Conservation (phyloP, 1,140 invertebrate genomes). For the Lepidurus packardi region DNA sequence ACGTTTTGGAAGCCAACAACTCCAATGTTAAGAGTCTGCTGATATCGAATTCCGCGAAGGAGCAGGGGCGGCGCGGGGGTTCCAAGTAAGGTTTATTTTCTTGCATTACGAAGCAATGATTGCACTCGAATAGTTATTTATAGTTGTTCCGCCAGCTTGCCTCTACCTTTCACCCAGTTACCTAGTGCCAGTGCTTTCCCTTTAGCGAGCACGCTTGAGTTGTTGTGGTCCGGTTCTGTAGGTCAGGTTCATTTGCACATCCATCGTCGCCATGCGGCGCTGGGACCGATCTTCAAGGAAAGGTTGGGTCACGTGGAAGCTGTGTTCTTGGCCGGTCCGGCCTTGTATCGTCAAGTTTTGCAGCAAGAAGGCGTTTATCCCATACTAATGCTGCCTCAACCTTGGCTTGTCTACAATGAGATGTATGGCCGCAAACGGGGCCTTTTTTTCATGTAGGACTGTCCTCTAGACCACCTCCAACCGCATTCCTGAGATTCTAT, state of each 20-base stretch:
- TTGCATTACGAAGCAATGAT: not conserved
- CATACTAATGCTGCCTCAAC: constrained; percentile 68
- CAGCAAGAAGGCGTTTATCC: constrained; percentile 69
- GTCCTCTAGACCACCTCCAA: not conserved
- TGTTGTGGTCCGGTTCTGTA: constrained; percentile 26
- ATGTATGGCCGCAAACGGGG: constrained; percentile 63
- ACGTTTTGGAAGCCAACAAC: too few relatives aligned
- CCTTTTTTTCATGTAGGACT: constrained; percentile 73
- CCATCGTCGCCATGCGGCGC: constrained; percentile 59
- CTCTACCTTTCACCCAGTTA: not conserved
- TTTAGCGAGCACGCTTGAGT: not conserved
- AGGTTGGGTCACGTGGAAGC: constrained; percentile 58
- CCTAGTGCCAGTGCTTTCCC: constrained; percentile 1
- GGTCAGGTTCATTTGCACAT: constrained; percentile 61
- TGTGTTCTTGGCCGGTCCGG: constrained; percentile 64
- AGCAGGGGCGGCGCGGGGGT: not conserved
- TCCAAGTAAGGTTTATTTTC: not conserved
- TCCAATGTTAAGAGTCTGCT: not conserved
- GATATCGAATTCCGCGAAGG: not conserved
- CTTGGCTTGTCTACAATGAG: constrained; percentile 74
- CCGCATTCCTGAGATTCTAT: not conserved
- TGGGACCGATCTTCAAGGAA: constrained; percentile 67
- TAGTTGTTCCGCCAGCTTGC: not conserved
- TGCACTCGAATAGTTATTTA: not conserved
- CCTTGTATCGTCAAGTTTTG: constrained; percentile 64